Conservation (phyloP, 1,140 invertebrate genomes). For the Diprion similis region DNA sequence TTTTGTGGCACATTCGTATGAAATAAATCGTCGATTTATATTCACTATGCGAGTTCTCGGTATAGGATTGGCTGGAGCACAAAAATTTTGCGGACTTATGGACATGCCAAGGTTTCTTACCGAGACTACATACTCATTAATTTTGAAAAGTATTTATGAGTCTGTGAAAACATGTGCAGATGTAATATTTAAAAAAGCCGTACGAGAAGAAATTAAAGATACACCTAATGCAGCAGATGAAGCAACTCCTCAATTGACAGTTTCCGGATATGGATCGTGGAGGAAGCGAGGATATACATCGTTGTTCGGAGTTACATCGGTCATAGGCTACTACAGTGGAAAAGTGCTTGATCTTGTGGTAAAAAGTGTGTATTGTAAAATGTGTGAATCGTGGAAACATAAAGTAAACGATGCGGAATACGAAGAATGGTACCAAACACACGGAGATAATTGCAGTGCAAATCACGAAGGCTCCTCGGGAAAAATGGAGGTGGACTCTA, state of each 20-base stretch:
- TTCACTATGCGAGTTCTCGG: conserved; percentile 23
- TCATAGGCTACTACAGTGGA: conserved; percentile 34
- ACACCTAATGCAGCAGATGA: conserved; percentile 11
- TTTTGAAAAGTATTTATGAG: conserved; percentile 23
- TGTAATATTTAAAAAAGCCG: conserved; percentile 20
- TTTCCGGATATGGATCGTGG: conserved; percentile 33
- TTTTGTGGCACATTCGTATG: conserved; percentile 27
- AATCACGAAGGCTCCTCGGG: conserved; percentile 31
- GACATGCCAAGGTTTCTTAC: no score
- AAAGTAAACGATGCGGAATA: conserved; percentile 21
- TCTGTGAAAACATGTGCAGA: conserved; percentile 17
- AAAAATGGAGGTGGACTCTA: conserved; percentile 35
- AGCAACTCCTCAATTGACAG: conserved; percentile 21
- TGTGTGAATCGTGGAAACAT: conserved; percentile 18
- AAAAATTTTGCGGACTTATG: no score
- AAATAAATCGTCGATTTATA: conserved; percentile 27
- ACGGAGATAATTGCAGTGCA: conserved; percentile 13
- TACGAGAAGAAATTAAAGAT: conserved; percentile 17
- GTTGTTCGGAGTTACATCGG: conserved; percentile 31
- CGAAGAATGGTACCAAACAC: conserved; percentile 24
- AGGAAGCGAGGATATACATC: conserved; percentile 35
- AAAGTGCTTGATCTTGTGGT: conserved; percentile 33
- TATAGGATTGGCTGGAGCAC: no score
- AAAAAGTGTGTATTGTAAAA: conserved; percentile 16
- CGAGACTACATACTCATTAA: no score